phyloP scores from a whole-genome alignment of 2,113 vertebrate species.

The Calidris pygmaea region DNA sequence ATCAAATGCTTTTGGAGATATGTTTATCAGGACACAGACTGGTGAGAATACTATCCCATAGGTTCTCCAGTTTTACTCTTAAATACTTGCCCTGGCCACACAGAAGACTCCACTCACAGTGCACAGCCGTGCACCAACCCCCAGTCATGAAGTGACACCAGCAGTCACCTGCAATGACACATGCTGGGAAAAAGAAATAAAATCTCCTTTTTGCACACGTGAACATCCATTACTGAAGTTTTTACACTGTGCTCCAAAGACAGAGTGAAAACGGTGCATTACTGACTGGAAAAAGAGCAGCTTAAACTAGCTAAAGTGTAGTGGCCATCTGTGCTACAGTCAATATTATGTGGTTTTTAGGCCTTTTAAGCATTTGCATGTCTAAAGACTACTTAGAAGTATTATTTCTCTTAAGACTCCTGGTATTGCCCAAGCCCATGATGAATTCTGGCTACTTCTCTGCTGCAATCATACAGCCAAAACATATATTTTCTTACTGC shows the following conservation, averaged over 20 bases:
- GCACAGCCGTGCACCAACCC: neutral
- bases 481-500: slow-evolving; percentile 59
- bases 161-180: neutral
- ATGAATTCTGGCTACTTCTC: slow-evolving; percentile 27
- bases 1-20: neutral
- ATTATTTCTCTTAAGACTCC: slow-evolving; percentile 17
- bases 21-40: neutral
- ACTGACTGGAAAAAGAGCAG: neutral
- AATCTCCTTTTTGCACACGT: neutral
- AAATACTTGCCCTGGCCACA: too few species aligned
- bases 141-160: neutral
- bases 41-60: neutral
- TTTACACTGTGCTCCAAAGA: neutral
- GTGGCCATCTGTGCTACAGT: neutral
- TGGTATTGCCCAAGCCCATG: slow-evolving; percentile 39
- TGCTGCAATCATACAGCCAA: slow-evolving; percentile 60
- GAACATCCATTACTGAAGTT: neutral
- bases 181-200: neutral
- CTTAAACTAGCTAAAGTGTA: neutral
- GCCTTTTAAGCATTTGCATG: neutral
- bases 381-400: slow-evolving; percentile 3
- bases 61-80: neutral
- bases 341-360: neutral
- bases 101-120: neutral
- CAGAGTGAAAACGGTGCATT: neutral